Percentiles rank a stretch among this genome's conserved stretches.
Conservation (phyloP, 2,888 invertebrate species). For the Scrobipalpa costella region DNA sequence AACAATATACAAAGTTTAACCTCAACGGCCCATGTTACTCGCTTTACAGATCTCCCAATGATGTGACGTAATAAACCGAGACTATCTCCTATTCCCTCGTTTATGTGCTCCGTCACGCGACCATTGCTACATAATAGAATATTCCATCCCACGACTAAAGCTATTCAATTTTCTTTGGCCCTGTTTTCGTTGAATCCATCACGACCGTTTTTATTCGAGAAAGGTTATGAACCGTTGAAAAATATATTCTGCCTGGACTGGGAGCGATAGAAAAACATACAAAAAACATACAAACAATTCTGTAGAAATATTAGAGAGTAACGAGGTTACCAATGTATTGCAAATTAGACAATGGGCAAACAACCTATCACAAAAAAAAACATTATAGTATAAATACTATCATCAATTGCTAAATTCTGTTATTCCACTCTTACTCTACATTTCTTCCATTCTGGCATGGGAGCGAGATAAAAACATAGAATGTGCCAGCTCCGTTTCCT, state of each 20-base stretch:
- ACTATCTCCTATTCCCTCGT: constrained; percentile 3
- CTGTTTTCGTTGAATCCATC: neutral
- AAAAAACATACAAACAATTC: no score
- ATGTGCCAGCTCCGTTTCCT: no score
- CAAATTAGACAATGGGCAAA: no score
- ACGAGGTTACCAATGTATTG: no score
- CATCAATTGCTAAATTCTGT: no score
- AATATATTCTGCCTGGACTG: neutral
- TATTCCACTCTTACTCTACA: no score
- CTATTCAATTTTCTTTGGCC: constrained; percentile 4
- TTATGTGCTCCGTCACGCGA: constrained; percentile 14
- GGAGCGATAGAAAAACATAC: neutral
- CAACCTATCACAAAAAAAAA: no score
- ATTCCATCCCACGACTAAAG: neutral
- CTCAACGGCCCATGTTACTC: neutral
- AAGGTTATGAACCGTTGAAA: neutral
- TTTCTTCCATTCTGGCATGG: no score
- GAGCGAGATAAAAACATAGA: no score
- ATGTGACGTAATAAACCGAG: constrained; percentile 20
- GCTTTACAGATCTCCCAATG: constrained; percentile 12
- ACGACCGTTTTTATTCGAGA: neutral
- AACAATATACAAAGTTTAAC: no score
- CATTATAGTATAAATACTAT: no score
- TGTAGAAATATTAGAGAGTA: no score
- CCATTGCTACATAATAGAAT: constrained; percentile 12